Conservation (phyloP, 2,797 vertebrate genomes). For the Phaenicophaeus curvirostris region DNA sequence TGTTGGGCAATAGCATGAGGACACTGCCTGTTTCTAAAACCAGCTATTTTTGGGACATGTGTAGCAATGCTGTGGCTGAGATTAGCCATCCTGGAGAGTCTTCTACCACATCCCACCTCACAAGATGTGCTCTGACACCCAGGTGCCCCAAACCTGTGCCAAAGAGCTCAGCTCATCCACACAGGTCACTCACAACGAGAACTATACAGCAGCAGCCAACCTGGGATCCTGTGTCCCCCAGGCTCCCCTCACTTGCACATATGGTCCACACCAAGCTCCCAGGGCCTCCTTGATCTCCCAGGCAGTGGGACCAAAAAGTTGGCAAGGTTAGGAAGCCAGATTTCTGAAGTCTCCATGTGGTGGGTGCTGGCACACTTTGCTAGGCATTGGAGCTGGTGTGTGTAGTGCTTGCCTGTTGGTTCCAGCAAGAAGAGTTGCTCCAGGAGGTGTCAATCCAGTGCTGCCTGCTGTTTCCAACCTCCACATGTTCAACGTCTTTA, state of each 20-base stretch:
- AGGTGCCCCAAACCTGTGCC: background rate
- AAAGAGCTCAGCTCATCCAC: background rate
- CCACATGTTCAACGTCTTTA: too few species aligned
- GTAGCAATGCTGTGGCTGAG: background rate
- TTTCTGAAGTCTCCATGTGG: background rate
- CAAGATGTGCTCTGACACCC: background rate
- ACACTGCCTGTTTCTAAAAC: background rate
- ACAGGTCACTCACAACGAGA: background rate
- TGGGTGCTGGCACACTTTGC: background rate
- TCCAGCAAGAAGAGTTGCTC: background rate
- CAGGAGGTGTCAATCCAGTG: background rate
- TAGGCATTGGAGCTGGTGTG: background rate
- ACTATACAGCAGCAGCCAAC: background rate
- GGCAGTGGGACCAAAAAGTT: background rate
- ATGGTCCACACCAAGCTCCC: background rate
- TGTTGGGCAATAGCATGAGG: background rate
- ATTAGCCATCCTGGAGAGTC: background rate
- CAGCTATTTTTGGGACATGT: background rate
- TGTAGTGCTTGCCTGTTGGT: background rate
- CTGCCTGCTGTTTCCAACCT: background rate
- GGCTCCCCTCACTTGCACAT: background rate
- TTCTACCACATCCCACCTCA: fast-evolving
- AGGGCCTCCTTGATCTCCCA: background rate
- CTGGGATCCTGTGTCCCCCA: background rate
- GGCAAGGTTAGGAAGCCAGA: background rate